Percentiles rank a stretch among this genome's conserved stretches.
Conservation (phyloP, 2,113 vertebrate species). For the Sitta europaea region DNA sequence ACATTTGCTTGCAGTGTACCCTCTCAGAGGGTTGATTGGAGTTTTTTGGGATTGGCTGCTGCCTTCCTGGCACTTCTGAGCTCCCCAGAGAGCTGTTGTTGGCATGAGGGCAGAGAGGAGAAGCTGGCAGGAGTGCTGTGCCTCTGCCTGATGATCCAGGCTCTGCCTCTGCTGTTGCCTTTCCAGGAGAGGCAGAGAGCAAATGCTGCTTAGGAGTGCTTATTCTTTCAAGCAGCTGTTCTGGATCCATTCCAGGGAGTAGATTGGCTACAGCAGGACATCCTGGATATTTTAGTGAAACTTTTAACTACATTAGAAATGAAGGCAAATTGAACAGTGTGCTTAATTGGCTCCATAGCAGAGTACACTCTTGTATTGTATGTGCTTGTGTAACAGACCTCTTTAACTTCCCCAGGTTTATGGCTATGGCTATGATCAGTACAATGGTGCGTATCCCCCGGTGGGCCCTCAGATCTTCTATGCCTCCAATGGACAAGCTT, state of each 20-base stretch:
- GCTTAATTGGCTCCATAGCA: neutral
- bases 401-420: slow-evolving; percentile 62
- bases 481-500: slow-evolving; percentile 72
- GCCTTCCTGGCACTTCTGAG: neutral
- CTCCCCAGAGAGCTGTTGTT: neutral
- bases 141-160: neutral
- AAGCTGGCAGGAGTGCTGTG: neutral
- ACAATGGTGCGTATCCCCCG: slow-evolving; percentile 52
- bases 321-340: neutral
- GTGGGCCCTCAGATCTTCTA: slow-evolving; percentile 71
- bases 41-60: neutral
- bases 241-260: neutral
- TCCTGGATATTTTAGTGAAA: neutral
- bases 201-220: neutral
- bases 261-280: neutral
- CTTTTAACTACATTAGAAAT: neutral
- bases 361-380: too few relatives aligned
- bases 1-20: neutral
- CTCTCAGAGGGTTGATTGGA: neutral
- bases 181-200: neutral
- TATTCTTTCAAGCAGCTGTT: neutral
- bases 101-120: neutral
- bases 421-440: slow-evolving; percentile 72
- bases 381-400: neutral
- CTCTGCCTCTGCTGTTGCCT: neutral